Base-by-base conservation (phyloP, 2,113 vertebrate genomes). In the Rhinichthys klamathensis region DNA sequence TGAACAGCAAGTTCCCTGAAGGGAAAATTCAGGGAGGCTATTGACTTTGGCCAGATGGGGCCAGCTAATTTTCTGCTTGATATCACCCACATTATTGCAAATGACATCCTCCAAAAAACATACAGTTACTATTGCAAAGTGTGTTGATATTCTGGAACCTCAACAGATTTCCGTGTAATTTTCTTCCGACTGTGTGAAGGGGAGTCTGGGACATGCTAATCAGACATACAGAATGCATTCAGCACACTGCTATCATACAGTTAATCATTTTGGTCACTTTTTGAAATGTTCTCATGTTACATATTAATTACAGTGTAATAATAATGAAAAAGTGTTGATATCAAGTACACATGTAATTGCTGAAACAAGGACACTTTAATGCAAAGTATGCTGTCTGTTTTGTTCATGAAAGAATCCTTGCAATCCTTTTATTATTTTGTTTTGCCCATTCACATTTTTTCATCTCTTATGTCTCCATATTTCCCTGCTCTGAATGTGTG, bases 11-110 rank as follows among this genome's bases (percentile, higher is more conserved):
- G 74, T 76, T 54, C 25, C 15, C 25, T 54, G 25, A 21, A 25
- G 61, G 27, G 25, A 49, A 65, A 81, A 67, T 60, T 60, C 41
- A 77, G 2, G 30, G 61, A 80, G 25, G 44, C 63, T 74, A 80
- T 61, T 80, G 61, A 76, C 79, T 82, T 77, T 49, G 41, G 61
- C 82, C 38, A 63, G 63, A 80, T 61, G 27, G 51, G 85, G 73
- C 38, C 54, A 44, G 85, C 56, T 87, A 80, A 85, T 89, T 84
- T 77, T 87, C 83, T 81, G 89, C 70, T 70, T 90, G 85, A 84
- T 80, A 73, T 87, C 70, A 77, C 30, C 13, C 60, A 69, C 49
- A 58, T 61, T 86, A 80, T 85, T 83, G 74, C 67, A 83, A 84
- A 87, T 85, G 69, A 51, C 77, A 67, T 87, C 80, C 21, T 75